Base-by-base conservation (phyloP, 2,113 vertebrate genomes). In the Laticauda laticaudata region DNA sequence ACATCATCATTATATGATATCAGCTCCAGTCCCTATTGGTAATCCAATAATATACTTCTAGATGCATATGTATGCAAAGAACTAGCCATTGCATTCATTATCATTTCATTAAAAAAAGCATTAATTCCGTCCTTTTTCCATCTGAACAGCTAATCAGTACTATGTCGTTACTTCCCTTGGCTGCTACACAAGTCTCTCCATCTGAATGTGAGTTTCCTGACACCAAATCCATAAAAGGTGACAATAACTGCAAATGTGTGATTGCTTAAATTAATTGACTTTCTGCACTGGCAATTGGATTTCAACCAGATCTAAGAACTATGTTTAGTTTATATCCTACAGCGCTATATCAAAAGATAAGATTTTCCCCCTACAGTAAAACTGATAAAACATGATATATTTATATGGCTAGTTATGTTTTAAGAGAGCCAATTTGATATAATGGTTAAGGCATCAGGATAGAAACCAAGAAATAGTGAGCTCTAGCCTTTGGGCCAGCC, bases 211-310 rank as follows among this genome's bases (percentile, higher is more conserved):
- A 95, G n/a, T 99, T 99, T 97, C 99, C 99, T 88, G 97, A 98
- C 89, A 97, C 98, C 59, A 95, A 98, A 85, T 97, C 98, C 0
- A 88, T 93, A 64, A 98, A 99, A 92, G 90, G 96, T 64, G 99
- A 99, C 95, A 98, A 99, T 97, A 99, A 99, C 95, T 98, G 99
- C 34, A 99, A 99, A 98, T 97, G 92, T 0, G 96, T 99, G 61
- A 99, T 99, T 89, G 96, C 98, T 81, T 94, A 97, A 96, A 91
- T 96, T 99, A 91, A 98, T 99, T 87, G 96, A 95, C 53, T 3
- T 97, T 89, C 93, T 98, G 0, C 34, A 96, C 93, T 93, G 94
- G 93, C 95, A 59, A 92, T 92, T 90, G 81, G 96, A 90, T 4
- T 55, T 87, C 93, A 88, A 90, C 61, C 53, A 57, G 92, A 91